Evolutionary conservation across 2,888 invertebrate species (phyloP), one percentile per base, ranked within the genome.

Genomic region (Hirtodrosophila histrioides): DNA sequence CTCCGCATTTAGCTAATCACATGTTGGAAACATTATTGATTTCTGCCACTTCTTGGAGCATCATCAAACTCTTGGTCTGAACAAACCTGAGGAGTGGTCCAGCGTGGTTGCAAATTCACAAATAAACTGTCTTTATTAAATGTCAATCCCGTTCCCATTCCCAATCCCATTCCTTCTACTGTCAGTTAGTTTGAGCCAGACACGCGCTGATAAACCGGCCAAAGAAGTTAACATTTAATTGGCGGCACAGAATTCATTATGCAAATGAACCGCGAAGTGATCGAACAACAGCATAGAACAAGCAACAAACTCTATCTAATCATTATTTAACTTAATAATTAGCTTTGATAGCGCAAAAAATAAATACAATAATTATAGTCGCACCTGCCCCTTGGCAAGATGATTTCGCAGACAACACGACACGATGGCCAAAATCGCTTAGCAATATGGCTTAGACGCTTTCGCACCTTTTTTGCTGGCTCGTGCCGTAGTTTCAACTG

Each of bases 301-400:
- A 31, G 35, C 46, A 41, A 41, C 41, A 12, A 48, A 64, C 56
- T 67, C 35, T 31, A 65, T 75, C 83, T 77, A 70, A 82, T 86
- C 86, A 68, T 75, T 86, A 58, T 82, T 82, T 83, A 82, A 82
- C 75, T 82, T 75, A 63, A 77, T 77, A 85, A 82, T 82, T 83
- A 79, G 69, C 71, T 75, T 77, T 74, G 57, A 61, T 74, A 69
- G 36, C 24, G 50, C 46, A 35, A 40, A 41, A 45, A 37, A 54
- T 50, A 57, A 61, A 41, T 35, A 48, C 37, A 45, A 62, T 75
- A 58, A 74, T 71, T 63, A 71, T 68, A 17, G 31, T 50, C 58
- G 29, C 56, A 27, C 50, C 50, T 64, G 46, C 45, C 72, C 53
- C 65, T 44, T 57, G 73, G 75, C 70, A 29, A 66, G 60, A 65